A percentile compares a stretch with the other conserved stretches of the same genome.
Evolutionary conservation across 2,888 invertebrate species (phyloP).

Genomic region (Gymnocheta viridis): DNA sequence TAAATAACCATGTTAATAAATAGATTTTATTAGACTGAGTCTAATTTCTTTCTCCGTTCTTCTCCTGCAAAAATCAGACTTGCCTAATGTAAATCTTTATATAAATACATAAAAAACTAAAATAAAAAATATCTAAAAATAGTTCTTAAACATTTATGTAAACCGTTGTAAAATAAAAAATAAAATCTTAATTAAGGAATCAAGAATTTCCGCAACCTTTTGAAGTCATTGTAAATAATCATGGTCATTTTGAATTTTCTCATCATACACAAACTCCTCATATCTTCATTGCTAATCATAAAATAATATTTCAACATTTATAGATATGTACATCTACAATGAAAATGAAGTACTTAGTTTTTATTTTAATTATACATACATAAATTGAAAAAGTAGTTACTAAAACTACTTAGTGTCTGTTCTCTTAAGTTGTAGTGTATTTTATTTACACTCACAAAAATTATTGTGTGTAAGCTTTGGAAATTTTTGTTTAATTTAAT

Average conservation of each 20-base stretch:
- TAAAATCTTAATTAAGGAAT: background rate
- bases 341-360: background rate
- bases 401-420: slow-evolving; percentile 12
- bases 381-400: slow-evolving; percentile 32
- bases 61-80: too few relatives aligned
- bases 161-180: background rate
- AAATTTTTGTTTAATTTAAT: slow-evolving; percentile 27
- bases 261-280: background rate
- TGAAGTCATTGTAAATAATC: slow-evolving; percentile 24
- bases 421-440: slow-evolving; percentile 65
- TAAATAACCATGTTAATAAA: too few relatives aligned
- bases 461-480: slow-evolving; percentile 56
- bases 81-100: too few relatives aligned
- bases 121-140: too few relatives aligned
- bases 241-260: background rate
- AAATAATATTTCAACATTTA: background rate
- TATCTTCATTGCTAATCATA: background rate
- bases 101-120: too few relatives aligned
- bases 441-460: slow-evolving; percentile 62
- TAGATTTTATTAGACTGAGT: too few relatives aligned
- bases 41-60: too few relatives aligned
- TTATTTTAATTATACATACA: slow-evolving; percentile 7
- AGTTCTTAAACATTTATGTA: too few relatives aligned
- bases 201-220: background rate
- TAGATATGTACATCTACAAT: background rate